phyloP scores from a whole-genome alignment of 2,888 invertebrate species.

The Agriopis leucophaearia region DNA sequence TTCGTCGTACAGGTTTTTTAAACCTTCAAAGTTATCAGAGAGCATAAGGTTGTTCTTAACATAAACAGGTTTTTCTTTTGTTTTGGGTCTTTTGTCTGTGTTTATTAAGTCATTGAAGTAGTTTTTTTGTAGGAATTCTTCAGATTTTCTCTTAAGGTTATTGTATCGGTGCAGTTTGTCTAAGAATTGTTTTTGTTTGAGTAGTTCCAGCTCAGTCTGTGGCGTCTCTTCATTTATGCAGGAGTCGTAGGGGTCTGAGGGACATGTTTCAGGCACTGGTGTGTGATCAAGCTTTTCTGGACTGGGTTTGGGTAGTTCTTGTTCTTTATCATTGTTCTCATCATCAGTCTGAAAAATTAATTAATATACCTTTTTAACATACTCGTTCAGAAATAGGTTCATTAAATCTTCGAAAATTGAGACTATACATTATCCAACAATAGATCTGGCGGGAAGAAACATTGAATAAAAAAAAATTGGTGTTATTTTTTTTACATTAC shows the following conservation, averaged over 20 bases:
- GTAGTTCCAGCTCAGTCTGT: constrained; percentile 67
- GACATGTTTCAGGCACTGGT: constrained; percentile 68
- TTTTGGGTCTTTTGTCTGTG: constrained; percentile 77
- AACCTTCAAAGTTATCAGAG: constrained; percentile 68
- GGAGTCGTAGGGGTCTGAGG: constrained; percentile 68
- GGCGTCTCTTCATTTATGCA: constrained; percentile 61
- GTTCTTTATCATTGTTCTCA: constrained; percentile 70
- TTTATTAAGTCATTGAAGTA: constrained; percentile 73
- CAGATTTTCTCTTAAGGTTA: constrained; percentile 80
- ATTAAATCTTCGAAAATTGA: too few relatives aligned
- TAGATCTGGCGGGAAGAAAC: too few relatives aligned
- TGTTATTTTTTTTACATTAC: too few relatives aligned
- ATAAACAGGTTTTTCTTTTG: constrained; percentile 69
- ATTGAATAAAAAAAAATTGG: too few relatives aligned
- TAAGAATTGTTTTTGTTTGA: constrained; percentile 78
- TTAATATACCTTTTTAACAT: background rate
- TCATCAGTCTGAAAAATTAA: constrained; percentile 73
- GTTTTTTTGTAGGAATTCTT: constrained; percentile 77
- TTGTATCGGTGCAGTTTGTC: constrained; percentile 79
- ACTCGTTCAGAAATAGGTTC: background rate
- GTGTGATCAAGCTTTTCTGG: constrained; percentile 64
- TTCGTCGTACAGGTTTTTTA: constrained; percentile 74
- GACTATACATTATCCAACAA: too few relatives aligned
- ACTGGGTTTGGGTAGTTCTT: constrained; percentile 69
- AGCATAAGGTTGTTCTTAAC: constrained; percentile 63